Percentiles rank a stretch among this genome's conserved stretches.
Conservation (phyloP, 2,888 invertebrate genomes). For the Mythimna impura region DNA sequence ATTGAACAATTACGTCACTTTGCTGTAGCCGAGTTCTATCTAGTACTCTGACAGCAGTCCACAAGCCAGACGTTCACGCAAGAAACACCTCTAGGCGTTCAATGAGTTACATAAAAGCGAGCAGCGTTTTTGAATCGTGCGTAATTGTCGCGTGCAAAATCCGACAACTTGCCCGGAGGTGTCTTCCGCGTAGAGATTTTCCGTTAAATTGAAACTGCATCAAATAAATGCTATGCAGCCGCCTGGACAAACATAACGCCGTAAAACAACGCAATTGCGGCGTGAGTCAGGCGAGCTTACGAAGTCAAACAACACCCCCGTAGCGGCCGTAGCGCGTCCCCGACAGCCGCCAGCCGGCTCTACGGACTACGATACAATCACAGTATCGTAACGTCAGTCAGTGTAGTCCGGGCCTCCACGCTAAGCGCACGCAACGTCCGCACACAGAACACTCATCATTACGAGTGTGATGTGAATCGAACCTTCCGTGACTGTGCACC, state of each 20-base stretch:
- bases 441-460: constrained; percentile 59
- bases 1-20: constrained; percentile 65
- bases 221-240: constrained; percentile 51
- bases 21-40: constrained; percentile 39
- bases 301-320: constrained; percentile 80
- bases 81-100: constrained; percentile 70
- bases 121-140: constrained; percentile 64
- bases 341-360: constrained; percentile 58
- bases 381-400: constrained; percentile 65
- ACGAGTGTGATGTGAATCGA: constrained; percentile 68
- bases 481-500: constrained; percentile 75
- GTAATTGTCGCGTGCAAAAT: constrained; percentile 78
- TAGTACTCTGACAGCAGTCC: constrained; percentile 53
- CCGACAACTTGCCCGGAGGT: constrained; percentile 57
- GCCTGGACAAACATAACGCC: constrained; percentile 55
- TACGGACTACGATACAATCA: constrained; percentile 68
- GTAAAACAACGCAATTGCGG: constrained; percentile 50
- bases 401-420: constrained; percentile 77
- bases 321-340: constrained; percentile 79
- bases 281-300: constrained; percentile 82
- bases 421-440: constrained; percentile 74
- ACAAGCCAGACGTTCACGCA: constrained; percentile 69
- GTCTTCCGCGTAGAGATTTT: constrained; percentile 68
- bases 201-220: constrained; percentile 68
- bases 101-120: constrained; percentile 68